Conservation (phyloP, 2,797 vertebrate genomes). For the Oreochromis grahami region DNA sequence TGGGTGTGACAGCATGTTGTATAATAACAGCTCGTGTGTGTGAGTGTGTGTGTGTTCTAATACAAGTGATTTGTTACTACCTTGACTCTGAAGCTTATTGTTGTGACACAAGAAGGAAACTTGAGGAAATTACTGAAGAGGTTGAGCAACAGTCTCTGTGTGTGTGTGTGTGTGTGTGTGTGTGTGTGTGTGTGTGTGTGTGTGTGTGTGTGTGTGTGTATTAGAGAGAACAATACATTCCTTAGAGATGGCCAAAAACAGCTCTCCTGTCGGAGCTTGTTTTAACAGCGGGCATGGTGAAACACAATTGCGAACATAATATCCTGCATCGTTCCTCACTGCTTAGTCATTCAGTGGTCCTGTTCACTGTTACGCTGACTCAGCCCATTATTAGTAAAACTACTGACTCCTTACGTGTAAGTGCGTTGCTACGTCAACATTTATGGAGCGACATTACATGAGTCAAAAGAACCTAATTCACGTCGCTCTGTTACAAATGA, state of each 20-base stretch:
- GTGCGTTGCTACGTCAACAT: background rate
- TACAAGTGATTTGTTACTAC: background rate
- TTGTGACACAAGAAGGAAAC: background rate
- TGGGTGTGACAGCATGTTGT: background rate
- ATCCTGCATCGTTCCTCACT: background rate
- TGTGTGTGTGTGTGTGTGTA: background rate
- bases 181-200: background rate
- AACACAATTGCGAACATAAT: background rate
- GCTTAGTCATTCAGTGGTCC: background rate
- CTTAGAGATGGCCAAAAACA: background rate
- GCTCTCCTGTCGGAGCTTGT: slow-evolving; percentile 46
- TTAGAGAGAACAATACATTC: slow-evolving; percentile 22
- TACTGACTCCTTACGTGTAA: background rate
- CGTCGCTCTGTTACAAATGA: background rate
- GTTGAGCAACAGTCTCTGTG: background rate
- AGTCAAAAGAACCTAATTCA: background rate
- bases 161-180: background rate
- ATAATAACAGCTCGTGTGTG: background rate
- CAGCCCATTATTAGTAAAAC: background rate
- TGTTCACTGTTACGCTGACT: background rate
- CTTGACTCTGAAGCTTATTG: background rate
- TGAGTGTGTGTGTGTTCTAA: background rate
- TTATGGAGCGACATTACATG: background rate
- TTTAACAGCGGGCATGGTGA: background rate
- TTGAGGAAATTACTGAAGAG: background rate